phyloP scores from a whole-genome alignment of 2,888 invertebrate genomes.

The Neoitamus cyanurus region DNA sequence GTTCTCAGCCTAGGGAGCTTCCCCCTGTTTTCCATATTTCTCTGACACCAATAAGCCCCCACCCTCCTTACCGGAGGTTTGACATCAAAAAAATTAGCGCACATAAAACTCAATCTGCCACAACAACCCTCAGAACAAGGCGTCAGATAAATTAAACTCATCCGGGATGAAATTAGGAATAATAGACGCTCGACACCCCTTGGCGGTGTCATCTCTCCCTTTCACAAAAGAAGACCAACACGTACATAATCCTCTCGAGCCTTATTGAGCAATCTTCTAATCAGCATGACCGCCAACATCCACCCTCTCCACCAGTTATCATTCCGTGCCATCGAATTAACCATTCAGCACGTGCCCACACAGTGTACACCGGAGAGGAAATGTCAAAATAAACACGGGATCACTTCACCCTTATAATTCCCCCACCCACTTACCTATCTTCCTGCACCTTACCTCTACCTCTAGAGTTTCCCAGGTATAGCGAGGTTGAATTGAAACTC shows the following conservation, averaged over 20 bases:
- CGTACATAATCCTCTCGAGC: background rate
- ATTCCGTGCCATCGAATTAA: conserved; percentile 8
- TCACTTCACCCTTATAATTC: background rate
- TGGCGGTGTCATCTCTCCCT: background rate
- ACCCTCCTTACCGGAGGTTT: background rate
- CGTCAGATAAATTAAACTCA: background rate
- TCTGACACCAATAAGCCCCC: background rate
- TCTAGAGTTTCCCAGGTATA: background rate
- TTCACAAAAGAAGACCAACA: background rate
- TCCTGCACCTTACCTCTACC: background rate
- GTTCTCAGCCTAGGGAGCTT: background rate
- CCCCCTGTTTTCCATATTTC: background rate
- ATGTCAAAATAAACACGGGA: conserved; percentile 24
- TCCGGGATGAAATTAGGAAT: background rate
- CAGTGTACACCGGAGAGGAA: background rate
- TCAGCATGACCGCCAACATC: background rate
- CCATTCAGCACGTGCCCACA: background rate
- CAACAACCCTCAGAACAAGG: background rate
- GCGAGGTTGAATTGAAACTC: background rate
- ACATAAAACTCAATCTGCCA: conserved; percentile 12
- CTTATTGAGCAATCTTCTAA: conserved; percentile 21
- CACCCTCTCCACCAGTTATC: background rate
- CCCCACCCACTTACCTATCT: background rate
- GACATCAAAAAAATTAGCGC: background rate
- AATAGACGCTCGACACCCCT: background rate